Evolutionary conservation across 2,888 invertebrate genomes (phyloP).

Genomic region (Drosophila nigricruria): DNA sequence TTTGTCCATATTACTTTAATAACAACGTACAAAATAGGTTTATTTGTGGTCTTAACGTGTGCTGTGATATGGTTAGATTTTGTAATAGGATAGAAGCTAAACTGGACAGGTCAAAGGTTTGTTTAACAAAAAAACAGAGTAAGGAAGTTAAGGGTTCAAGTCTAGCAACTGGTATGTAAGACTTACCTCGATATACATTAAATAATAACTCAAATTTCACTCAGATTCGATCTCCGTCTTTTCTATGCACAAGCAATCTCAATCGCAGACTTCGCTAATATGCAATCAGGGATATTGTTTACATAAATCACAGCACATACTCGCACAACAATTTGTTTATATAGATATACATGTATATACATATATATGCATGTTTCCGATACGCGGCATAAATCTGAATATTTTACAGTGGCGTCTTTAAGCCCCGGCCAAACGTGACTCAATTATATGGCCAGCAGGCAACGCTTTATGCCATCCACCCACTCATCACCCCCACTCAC

Average conservation of each 20-base stretch:
- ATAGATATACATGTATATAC: neutral
- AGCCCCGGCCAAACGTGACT: constrained; percentile 77
- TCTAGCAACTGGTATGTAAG: neutral
- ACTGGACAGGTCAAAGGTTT: neutral
- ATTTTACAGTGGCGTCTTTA: constrained; percentile 58
- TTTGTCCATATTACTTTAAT: constrained; percentile 55
- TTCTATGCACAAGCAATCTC: neutral
- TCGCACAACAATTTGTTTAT: constrained; percentile 48
- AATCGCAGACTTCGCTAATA: constrained; percentile 32
- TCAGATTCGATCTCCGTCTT: neutral
- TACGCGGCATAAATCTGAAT: constrained; percentile 77
- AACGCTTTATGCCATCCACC: constrained; percentile 21
- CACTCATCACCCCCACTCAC: neutral
- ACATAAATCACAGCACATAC: constrained; percentile 66
- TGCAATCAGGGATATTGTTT: constrained; percentile 50
- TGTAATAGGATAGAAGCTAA: neutral
- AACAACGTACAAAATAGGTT: constrained; percentile 70
- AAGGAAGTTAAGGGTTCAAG: neutral
- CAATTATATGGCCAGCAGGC: constrained; percentile 69
- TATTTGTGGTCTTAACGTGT: constrained; percentile 66
- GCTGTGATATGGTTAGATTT: constrained; percentile 39
- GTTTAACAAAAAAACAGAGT: neutral
- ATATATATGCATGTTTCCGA: constrained; percentile 12
- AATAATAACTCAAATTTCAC: neutral
- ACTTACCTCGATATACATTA: neutral